A percentile compares a stretch with the other conserved stretches of the same genome.
These are phyloP conservation scores for Ormia ochracea DNA, from an alignment of 2,888 invertebrate genomes.

Conservation along the genomic window DNA sequence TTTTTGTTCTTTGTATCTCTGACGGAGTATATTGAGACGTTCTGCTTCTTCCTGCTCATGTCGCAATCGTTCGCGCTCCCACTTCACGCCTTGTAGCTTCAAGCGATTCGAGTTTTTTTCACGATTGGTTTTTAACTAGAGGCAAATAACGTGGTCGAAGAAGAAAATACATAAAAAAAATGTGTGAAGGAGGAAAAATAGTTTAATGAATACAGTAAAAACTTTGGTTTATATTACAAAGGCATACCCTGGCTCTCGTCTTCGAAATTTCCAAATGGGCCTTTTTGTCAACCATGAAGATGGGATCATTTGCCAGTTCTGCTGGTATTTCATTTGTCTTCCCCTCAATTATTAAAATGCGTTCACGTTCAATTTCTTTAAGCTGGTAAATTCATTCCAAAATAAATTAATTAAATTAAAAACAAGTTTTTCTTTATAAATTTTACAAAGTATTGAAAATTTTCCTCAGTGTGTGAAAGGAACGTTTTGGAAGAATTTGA, in stretches of 20 bases:
- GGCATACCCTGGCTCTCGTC: conserved; percentile 78
- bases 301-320: conserved; percentile 81
- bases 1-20: conserved; percentile 68
- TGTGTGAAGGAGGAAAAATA: background rate
- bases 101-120: conserved; percentile 76
- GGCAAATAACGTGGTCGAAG: background rate
- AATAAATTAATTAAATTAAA: background rate
- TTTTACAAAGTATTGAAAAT: too few species aligned
- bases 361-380: conserved; percentile 81
- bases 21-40: conserved; percentile 68
- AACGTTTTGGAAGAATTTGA: too few species aligned
- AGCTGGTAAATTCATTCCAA: conserved; percentile 69
- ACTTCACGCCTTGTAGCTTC: conserved; percentile 74
- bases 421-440: background rate
- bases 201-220: background rate
- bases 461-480: too few species aligned
- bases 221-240: background rate
- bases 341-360: conserved; percentile 80
- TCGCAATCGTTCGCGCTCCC: conserved; percentile 74
- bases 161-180: background rate
- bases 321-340: conserved; percentile 80
- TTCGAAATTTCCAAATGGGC: conserved; percentile 78
- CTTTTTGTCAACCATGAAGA: conserved; percentile 79
- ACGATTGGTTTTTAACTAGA: conserved; percentile 75
- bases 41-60: conserved; percentile 72